Conservation (phyloP, 2,888 invertebrate genomes). For the Seira sanloemensis region DNA sequence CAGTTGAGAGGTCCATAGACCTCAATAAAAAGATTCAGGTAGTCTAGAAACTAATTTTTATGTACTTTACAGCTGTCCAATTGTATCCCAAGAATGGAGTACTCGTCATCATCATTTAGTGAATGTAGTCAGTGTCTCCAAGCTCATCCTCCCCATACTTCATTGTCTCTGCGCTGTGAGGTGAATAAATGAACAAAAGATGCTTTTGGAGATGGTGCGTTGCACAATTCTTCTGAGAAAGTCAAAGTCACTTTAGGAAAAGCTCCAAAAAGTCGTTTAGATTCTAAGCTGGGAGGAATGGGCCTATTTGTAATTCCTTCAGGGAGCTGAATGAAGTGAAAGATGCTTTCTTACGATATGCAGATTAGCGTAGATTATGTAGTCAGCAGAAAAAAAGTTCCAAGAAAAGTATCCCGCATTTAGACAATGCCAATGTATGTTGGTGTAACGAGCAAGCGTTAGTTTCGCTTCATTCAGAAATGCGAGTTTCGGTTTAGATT, state of each 20-base stretch:
- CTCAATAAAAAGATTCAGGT: no score
- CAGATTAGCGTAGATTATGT: slow-evolving; percentile 51
- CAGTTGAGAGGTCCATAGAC: background rate
- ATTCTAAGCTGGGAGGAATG: background rate
- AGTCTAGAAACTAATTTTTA: slow-evolving; percentile 21
- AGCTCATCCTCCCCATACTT: background rate
- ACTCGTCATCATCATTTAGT: no score
- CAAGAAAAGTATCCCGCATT: slow-evolving; percentile 12
- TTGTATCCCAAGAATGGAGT: no score
- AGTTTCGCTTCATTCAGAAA: background rate
- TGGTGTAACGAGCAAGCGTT: background rate
- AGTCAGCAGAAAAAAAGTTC: slow-evolving; percentile 49
- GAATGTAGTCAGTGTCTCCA: background rate
- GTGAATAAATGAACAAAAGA: slow-evolving; percentile 7
- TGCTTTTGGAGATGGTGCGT: background rate
- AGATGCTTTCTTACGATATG: slow-evolving; percentile 43
- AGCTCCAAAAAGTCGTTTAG: background rate
- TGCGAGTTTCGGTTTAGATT: background rate
- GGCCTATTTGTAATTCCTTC: background rate
- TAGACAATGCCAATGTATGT: background rate
- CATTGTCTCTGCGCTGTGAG: slow-evolving; percentile 25
- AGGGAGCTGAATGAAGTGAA: background rate
- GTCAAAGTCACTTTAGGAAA: no score
- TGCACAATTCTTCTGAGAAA: no score
- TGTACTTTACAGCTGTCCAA: slow-evolving; percentile 27